Evolutionary conservation across 35 echinoderm and acorn worm genomes (phyloP).

Genomic region (Strongylocentrotus purpuratus): DNA sequence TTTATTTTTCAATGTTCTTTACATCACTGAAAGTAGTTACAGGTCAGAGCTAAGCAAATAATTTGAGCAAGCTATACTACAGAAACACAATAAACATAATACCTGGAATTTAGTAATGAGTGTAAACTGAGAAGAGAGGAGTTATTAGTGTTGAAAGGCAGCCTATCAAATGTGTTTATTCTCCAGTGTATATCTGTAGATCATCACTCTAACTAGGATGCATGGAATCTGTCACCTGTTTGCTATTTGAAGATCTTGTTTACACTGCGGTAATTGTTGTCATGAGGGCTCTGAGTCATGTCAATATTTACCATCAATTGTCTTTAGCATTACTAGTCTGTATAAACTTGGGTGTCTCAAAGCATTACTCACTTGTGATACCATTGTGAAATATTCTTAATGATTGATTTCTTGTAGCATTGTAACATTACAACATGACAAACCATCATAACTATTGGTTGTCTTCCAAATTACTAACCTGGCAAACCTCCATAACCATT

Average conservation of each 20-base stretch:
- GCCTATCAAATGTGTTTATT: background rate
- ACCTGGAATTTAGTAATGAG: conserved; percentile 6
- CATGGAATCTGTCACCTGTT: background rate
- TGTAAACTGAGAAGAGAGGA: background rate
- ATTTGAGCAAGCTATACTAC: background rate
- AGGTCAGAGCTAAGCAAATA: background rate
- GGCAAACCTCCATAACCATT: background rate
- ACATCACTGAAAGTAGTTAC: background rate
- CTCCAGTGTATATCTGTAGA: background rate
- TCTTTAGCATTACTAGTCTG: background rate
- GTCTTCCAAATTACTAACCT: background rate
- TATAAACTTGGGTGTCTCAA: no score
- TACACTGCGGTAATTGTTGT: background rate
- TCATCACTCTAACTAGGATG: background rate
- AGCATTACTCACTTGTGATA: no score
- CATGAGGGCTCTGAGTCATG: background rate
- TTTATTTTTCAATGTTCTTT: no score
- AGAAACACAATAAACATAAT: background rate
- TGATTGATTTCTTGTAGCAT: no score
- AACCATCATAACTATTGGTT: background rate
- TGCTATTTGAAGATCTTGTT: background rate
- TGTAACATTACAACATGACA: no score
- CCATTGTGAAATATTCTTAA: no score
- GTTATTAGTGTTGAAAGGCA: background rate
- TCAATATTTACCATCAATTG: background rate